Evolutionary conservation across 2,113 vertebrate species (phyloP).

Genomic region (Leptocoma aspasia): DNA sequence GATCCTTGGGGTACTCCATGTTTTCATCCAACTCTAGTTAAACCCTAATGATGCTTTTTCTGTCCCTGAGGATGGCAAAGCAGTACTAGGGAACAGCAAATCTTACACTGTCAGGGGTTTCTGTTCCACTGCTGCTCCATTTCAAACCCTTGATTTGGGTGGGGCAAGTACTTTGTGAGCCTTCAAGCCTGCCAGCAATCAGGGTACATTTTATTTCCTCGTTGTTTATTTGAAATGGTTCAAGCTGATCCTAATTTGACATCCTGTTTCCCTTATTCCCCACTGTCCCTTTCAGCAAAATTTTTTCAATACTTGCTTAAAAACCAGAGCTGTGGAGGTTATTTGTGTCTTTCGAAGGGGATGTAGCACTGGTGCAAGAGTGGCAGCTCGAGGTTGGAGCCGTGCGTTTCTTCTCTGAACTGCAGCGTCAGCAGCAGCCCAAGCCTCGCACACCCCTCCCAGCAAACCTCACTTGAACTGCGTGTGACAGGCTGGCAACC

Average conservation of each 20-base stretch:
- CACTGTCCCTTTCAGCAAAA: slow-evolving; percentile 15
- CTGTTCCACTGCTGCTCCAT: background rate
- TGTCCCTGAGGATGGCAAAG: background rate
- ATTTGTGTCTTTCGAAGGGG: background rate
- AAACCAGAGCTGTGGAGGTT: background rate
- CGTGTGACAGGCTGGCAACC: background rate
- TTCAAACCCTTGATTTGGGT: slow-evolving; percentile 20
- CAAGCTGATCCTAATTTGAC: slow-evolving; percentile 39
- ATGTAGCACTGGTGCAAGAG: background rate
- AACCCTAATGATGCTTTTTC: slow-evolving; percentile 31
- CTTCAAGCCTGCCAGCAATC: slow-evolving; percentile 21
- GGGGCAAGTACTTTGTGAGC: background rate
- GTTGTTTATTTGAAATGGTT: background rate
- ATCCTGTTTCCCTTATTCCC: slow-evolving; percentile 16
- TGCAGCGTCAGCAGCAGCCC: background rate
- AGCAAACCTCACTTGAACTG: background rate
- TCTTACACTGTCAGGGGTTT: background rate
- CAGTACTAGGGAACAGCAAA: background rate
- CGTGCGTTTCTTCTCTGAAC: background rate
- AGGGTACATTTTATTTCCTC: slow-evolving; percentile 5
- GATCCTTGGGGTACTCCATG: slow-evolving; percentile 28
- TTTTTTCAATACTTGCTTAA: background rate
- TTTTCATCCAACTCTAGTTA: slow-evolving; percentile 50
- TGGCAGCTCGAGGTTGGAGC: background rate
- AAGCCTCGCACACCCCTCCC: background rate